Evolutionary conservation across 35 echinoderm and acorn worm species (phyloP).

Genomic region (Heliocidaris erythrogramma): DNA sequence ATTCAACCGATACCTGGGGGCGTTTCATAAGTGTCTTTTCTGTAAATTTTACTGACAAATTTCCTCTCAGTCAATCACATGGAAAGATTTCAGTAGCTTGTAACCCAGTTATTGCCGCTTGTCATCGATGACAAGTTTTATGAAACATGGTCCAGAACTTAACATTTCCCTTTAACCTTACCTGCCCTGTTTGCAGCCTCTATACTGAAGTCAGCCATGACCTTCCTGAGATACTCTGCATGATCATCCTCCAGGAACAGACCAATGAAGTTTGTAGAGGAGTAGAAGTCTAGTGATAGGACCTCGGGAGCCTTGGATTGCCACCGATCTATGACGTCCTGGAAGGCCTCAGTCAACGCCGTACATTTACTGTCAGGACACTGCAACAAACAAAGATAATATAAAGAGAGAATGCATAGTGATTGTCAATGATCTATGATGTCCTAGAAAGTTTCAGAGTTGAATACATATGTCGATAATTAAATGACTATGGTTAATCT

Average conservation of each 20-base stretch:
- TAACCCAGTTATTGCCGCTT: no score
- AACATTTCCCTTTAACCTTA: constrained; percentile 5
- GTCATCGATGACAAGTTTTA: no score
- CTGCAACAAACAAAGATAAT: constrained; percentile 39
- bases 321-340: constrained; percentile 60
- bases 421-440: constrained; percentile 49
- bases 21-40: no score
- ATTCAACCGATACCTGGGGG: no score
- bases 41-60: not conserved
- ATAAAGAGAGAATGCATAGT: not conserved
- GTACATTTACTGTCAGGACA: constrained; percentile 83
- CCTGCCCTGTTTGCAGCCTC: constrained; percentile 75
- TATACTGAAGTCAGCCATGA: constrained; percentile 76
- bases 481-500: no score
- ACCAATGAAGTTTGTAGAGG: constrained; percentile 84
- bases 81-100: not conserved
- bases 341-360: constrained; percentile 70
- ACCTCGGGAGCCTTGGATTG: constrained; percentile 63
- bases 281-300: constrained; percentile 74
- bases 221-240: constrained; percentile 75
- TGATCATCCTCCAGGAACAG: constrained; percentile 86
- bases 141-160: no score
- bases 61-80: not conserved
- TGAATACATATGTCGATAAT: no score
- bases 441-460: no score